These are phyloP conservation scores for Trichoplusia ni DNA, from an alignment of 1,140 invertebrate species.

Conservation along the genomic window DNA sequence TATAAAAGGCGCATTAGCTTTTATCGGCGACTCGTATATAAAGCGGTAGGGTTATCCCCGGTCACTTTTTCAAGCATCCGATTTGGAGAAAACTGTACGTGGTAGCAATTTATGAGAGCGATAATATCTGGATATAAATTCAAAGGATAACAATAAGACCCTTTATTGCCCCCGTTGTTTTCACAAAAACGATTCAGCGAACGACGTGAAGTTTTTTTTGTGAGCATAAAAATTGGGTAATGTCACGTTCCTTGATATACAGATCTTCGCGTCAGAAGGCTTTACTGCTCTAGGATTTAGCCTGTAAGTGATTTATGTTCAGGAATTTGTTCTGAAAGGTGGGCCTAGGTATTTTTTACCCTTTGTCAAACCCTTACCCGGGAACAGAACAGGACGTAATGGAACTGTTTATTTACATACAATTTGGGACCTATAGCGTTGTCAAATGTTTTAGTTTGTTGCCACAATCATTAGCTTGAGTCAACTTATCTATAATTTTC, in stretches of 20 bases:
- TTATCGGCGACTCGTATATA: slow-evolving; percentile 42
- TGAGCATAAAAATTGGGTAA: slow-evolving; percentile 70
- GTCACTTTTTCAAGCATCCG: slow-evolving; percentile 64
- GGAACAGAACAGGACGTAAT: no score
- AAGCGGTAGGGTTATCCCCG: slow-evolving; percentile 48
- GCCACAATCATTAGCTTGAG: no score
- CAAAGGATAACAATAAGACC: slow-evolving; percentile 79
- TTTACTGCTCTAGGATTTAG: slow-evolving; percentile 41
- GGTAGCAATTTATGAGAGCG: slow-evolving; percentile 72
- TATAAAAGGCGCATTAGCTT: slow-evolving; percentile 33
- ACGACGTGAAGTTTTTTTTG: slow-evolving; percentile 66
- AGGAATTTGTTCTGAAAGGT: no score
- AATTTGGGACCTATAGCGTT: no score
- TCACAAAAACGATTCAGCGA: slow-evolving; percentile 70
- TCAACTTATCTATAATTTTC: no score
- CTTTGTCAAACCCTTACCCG: no score
- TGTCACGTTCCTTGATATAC: slow-evolving; percentile 69
- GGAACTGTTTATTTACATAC: no score
- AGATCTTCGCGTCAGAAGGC: slow-evolving; percentile 57
- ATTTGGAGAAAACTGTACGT: slow-evolving; percentile 64
- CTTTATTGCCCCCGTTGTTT: slow-evolving; percentile 75
- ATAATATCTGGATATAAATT: slow-evolving; percentile 79
- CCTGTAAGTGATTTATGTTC: slow-evolving; percentile 10
- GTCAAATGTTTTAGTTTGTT: no score
- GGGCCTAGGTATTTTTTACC: no score